phyloP scores from a whole-genome alignment of 1,140 invertebrate genomes.

The Drosophila tsacasi region DNA sequence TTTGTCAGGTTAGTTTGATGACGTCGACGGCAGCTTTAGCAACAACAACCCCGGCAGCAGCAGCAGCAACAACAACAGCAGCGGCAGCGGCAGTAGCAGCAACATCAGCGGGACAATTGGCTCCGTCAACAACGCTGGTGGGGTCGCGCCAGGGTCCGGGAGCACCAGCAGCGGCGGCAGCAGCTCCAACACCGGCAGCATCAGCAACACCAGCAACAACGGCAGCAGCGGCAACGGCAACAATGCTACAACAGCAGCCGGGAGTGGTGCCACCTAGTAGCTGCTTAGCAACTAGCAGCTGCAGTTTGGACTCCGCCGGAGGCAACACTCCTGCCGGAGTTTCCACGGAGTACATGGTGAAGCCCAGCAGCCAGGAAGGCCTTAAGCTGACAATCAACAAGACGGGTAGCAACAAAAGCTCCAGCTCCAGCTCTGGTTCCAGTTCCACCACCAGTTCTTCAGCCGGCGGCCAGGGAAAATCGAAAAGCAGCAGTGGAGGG shows the following conservation, averaged over 20 bases:
- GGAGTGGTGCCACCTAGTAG: conserved; percentile 57
- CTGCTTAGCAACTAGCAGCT: conserved; percentile 34
- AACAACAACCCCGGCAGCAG: conserved; percentile 40
- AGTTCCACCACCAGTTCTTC: conserved; percentile 14
- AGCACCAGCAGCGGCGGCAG: conserved; percentile 6
- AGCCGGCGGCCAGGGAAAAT: conserved; percentile 13
- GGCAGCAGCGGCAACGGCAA: conserved; percentile 28
- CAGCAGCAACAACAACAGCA: conserved; percentile 18
- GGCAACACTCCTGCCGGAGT: conserved; percentile 19
- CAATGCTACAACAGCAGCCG: conserved; percentile 52
- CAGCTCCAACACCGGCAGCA: conserved; percentile 21
- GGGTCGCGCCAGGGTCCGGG: conserved; percentile 24
- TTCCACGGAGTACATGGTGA: conserved; percentile 89
- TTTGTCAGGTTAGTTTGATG: conserved; percentile 95
- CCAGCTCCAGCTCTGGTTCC: conserved; percentile 26
- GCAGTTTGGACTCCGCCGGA: conserved; percentile 24
- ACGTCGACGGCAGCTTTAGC: conserved; percentile 87
- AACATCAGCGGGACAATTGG: conserved; percentile 27
- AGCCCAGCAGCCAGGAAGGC: conserved; percentile 89
- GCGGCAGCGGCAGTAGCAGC: conserved; percentile 11
- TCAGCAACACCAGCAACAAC: conserved; percentile 2
- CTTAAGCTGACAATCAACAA: conserved; percentile 96
- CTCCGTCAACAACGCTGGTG: conserved; percentile 22
- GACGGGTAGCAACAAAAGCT: conserved; percentile 85
- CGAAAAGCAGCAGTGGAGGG: conserved; percentile 18